Evolutionary conservation across 1,140 invertebrate species (phyloP), one percentile per base, ranked within the genome.

Genomic region (Drosophila pseudoobscura): DNA sequence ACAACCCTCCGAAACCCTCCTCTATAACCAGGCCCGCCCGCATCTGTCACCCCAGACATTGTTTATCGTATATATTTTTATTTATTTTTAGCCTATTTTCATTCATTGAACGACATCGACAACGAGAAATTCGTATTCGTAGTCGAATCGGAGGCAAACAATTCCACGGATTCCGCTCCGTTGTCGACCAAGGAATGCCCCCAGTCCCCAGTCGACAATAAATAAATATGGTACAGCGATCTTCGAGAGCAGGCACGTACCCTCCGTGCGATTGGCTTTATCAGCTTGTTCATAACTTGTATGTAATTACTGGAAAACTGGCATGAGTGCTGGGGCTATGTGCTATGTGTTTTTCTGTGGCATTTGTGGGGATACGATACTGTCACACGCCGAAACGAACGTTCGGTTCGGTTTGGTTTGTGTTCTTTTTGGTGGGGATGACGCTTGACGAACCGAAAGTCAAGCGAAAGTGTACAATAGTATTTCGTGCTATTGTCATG

Each of bases 1-100:
- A 8, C 17, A 68, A 47, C 43, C 65, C 53, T 47, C 47, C 20
- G 11, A 39, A 13, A 39, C 11, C 43, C n/a, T 3, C 7, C 15
- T 17, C 51, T 8, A 68, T 66, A 43, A 31, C 63, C 63, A 50
- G 65, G 53, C 22, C 45, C 66, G 20, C 68, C 68, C 65, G 65
- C 65, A 70, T 70, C 66, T 70, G 66, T 70, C 66, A 57, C 63
- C 63, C 35, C 65, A 68, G 63, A 69, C 65, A 69, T 68, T 68
- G 65, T 69, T 71, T 43, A 44, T 61, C 49, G 56, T 59, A 73
- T 53, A 55, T 53, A 55, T 73, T 73, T 73, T 54, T 54, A 50
- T 52, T 71, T 71, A 71, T 71, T 71, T 71, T 71, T 71, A 71
- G 68, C 17, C 29, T 24, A 49, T 60, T 39, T 71, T 71, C 68